Conservation (phyloP, 1,140 invertebrate genomes). For the Harlomillsia oculata region DNA sequence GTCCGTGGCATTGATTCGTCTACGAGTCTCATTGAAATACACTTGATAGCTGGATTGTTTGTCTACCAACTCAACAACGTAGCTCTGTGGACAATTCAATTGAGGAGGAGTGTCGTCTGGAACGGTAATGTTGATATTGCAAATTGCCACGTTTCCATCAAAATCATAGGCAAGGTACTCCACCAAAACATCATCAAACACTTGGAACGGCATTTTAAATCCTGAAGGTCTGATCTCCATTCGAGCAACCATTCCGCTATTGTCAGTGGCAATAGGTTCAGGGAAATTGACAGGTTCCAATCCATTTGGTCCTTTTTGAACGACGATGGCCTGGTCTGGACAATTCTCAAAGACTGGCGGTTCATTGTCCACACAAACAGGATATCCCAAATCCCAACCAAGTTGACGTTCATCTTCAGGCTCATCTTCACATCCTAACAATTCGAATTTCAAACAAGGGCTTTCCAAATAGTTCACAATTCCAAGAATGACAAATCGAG, state of each 20-base stretch:
- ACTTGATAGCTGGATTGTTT: slow-evolving; percentile 80
- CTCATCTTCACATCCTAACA: slow-evolving; percentile 85
- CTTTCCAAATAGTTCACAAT: slow-evolving; percentile 95
- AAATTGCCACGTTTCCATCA: slow-evolving; percentile 93
- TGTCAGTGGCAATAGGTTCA: slow-evolving; percentile 83
- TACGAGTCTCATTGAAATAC: slow-evolving; percentile 83
- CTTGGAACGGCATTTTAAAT: slow-evolving; percentile 71
- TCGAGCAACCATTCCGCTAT: slow-evolving; percentile 84
- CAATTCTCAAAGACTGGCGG: slow-evolving; percentile 94
- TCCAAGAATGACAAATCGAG: slow-evolving; percentile 79
- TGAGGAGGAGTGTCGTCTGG: slow-evolving; percentile 84
- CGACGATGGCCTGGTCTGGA: slow-evolving; percentile 79
- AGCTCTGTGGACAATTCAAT: slow-evolving; percentile 87
- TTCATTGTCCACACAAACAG: slow-evolving; percentile 89
- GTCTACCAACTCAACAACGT: slow-evolving; percentile 83
- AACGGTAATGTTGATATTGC: slow-evolving; percentile 73
- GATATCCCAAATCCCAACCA: slow-evolving; percentile 88
- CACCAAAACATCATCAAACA: slow-evolving; percentile 84
- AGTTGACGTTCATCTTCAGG: slow-evolving; percentile 64
- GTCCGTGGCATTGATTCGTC: slow-evolving; percentile 76
- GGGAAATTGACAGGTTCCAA: slow-evolving; percentile 82
- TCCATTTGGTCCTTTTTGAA: slow-evolving; percentile 73
- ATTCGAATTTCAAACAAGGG: slow-evolving; percentile 88
- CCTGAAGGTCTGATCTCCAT: slow-evolving; percentile 82
- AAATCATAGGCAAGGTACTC: slow-evolving; percentile 94